A percentile compares a stretch with the other conserved stretches of the same genome.
phyloP scores from a whole-genome alignment of 2,113 vertebrate species.

The Hassar affinis region DNA sequence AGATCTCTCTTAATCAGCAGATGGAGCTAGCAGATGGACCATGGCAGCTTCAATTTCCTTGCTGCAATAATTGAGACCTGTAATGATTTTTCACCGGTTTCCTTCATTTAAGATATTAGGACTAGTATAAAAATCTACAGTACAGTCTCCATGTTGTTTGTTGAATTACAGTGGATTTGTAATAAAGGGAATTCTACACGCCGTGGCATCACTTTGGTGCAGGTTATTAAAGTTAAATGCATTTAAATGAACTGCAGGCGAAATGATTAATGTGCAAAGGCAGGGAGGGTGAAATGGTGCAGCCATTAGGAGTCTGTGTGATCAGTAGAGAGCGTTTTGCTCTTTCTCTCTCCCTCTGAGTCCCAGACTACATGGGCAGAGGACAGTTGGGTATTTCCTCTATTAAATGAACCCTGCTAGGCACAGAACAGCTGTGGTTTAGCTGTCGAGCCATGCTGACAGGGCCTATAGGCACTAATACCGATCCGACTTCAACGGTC shows the following conservation, averaged over 20 bases:
- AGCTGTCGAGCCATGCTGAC: background rate
- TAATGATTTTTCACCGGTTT: background rate
- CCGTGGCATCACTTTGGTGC: background rate
- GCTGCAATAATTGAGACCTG: background rate
- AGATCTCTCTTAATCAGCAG: constrained; percentile 23
- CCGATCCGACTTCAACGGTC: background rate
- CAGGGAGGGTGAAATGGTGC: background rate
- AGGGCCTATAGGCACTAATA: background rate
- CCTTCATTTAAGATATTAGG: background rate
- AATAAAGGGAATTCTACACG: background rate
- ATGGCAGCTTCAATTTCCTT: background rate
- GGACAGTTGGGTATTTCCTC: constrained; percentile 9
- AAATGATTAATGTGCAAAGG: background rate
- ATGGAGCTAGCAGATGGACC: constrained; percentile 22
- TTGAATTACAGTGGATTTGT: background rate
- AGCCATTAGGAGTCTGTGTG: constrained; percentile 3
- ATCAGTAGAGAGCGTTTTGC: constrained; percentile 8
- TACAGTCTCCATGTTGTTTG: background rate
- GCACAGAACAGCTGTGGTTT: constrained; percentile 17
- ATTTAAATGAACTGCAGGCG: background rate
- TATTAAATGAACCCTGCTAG: background rate
- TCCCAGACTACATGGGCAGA: constrained; percentile 9
- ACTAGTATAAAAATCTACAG: background rate
- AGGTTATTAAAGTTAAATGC: constrained; percentile 4
- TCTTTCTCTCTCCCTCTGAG: constrained; percentile 13